A percentile compares a stretch with the other conserved stretches of the same genome.
Conservation (phyloP, 2,888 invertebrate species). For the Acrocyrtus sp. region DNA sequence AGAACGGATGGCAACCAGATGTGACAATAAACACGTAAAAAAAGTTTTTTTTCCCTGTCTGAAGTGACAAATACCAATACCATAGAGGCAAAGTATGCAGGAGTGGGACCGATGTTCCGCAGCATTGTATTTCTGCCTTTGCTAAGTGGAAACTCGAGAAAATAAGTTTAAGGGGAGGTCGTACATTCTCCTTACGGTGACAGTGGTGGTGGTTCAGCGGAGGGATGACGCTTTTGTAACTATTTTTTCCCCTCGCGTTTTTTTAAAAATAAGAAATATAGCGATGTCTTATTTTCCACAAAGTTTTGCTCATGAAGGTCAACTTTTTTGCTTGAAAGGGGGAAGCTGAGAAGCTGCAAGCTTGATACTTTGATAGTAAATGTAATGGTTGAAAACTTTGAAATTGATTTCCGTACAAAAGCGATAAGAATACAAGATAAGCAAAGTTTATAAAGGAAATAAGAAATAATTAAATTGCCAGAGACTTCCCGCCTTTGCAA, state of each 20-base stretch:
- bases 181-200: background rate
- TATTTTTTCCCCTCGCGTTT: background rate
- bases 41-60: too few species aligned
- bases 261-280: background rate
- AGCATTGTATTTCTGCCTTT: background rate
- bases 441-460: background rate
- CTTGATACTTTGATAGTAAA: too few species aligned
- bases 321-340: too few species aligned
- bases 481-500: background rate
- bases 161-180: background rate
- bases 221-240: background rate
- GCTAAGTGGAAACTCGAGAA: background rate
- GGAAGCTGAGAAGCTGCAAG: too few species aligned
- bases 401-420: background rate
- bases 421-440: background rate
- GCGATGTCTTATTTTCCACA: too few species aligned
- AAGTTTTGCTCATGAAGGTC: background rate
- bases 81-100: background rate
- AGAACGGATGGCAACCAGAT: slow-evolving; percentile 35
- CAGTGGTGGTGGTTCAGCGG: background rate
- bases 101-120: background rate
- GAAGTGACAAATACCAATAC: slow-evolving; percentile 26
- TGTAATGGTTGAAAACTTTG: background rate
- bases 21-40: slow-evolving; percentile 31
- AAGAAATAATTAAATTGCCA: background rate